Conservation (phyloP, 2,113 vertebrate species). For the Ammospiza nelsoni region DNA sequence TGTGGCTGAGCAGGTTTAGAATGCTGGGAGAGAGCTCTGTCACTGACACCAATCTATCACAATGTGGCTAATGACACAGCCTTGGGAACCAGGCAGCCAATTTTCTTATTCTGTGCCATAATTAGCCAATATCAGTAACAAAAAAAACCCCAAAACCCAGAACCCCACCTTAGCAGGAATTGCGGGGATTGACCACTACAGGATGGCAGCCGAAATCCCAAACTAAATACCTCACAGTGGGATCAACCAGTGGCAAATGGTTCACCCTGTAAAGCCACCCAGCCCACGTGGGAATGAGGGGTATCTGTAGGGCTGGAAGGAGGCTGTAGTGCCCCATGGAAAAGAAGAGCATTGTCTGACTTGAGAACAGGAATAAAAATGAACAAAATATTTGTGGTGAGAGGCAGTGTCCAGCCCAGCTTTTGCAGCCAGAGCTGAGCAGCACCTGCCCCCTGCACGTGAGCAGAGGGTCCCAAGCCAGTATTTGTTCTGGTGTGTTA, state of each 20-base stretch:
- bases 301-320: neutral
- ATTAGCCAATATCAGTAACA: conserved; percentile 57
- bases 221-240: neutral
- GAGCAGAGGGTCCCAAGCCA: neutral
- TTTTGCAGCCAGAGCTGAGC: neutral
- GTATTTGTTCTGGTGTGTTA: neutral
- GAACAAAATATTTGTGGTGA: neutral
- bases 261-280: neutral
- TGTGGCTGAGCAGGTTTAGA: conserved; percentile 40
- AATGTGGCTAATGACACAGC: conserved; percentile 50
- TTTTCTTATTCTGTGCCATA: conserved; percentile 50
- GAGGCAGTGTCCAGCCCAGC: neutral
- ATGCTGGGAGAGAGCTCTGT: conserved; percentile 45
- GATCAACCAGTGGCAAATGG: neutral
- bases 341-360: neutral
- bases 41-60: conserved; percentile 57
- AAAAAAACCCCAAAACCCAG: neutral
- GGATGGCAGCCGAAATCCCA: neutral
- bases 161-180: neutral
- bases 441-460: neutral
- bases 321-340: neutral
- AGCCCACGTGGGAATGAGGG: neutral
- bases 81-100: conserved; percentile 2
- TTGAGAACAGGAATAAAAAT: neutral
- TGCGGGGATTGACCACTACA: neutral